These are phyloP conservation scores for Rattus rattus DNA, from an alignment of 2,113 vertebrate genomes.

Conservation along the genomic window DNA sequence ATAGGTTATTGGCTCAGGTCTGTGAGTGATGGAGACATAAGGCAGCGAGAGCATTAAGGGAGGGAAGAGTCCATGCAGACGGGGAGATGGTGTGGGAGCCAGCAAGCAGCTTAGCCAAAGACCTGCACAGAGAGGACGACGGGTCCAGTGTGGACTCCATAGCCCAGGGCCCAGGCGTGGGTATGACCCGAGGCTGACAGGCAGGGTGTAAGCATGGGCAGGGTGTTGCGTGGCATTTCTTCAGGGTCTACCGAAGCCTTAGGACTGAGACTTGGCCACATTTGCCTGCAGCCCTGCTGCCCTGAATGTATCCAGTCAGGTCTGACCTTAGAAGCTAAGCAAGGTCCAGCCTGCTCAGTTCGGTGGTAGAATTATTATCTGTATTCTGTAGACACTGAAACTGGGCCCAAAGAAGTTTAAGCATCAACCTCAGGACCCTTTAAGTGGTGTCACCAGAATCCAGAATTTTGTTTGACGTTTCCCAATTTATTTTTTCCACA, in stretches of 20 bases:
- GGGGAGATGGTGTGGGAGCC: not conserved
- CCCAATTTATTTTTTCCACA: not conserved
- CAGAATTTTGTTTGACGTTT: constrained; percentile 9
- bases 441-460: not conserved
- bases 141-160: fast-evolving
- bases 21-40: not conserved
- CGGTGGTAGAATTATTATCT: not conserved
- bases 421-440: not conserved
- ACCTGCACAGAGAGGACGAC: not conserved
- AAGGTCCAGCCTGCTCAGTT: not conserved
- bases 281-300: not conserved
- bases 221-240: not conserved
- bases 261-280: not conserved
- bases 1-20: not conserved
- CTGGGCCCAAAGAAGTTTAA: not conserved
- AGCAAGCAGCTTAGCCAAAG: not conserved
- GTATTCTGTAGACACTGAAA: not conserved
- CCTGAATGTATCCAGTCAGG: not conserved
- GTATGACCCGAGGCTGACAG: fast-evolving
- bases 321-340: not conserved
- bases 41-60: not conserved
- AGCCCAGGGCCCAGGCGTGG: fast-evolving
- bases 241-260: not conserved
- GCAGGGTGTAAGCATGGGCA: not conserved
- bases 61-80: not conserved